These are phyloP conservation scores for Capromys pilorides DNA, from an alignment of 2,797 vertebrate genomes.

Conservation along the genomic window DNA sequence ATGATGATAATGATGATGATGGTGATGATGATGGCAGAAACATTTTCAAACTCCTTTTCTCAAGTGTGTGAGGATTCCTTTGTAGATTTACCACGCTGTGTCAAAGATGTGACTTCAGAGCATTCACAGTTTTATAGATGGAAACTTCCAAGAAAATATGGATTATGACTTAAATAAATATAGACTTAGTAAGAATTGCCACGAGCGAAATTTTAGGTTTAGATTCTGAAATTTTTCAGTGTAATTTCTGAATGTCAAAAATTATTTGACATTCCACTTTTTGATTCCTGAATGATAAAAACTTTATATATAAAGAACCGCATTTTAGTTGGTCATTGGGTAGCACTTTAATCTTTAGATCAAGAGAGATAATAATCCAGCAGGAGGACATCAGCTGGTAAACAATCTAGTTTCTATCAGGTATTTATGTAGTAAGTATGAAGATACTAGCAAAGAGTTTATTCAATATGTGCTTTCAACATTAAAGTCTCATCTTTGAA, in stretches of 20 bases:
- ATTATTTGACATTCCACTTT: neutral
- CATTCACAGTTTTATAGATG: conserved; percentile 56
- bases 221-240: neutral
- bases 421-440: conserved; percentile 33
- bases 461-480: neutral
- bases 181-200: neutral
- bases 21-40: neutral
- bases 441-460: conserved; percentile 22
- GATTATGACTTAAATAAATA: conserved; percentile 51
- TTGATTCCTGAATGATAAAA: neutral
- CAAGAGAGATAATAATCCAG: neutral
- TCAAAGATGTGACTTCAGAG: conserved; percentile 50
- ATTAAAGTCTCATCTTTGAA: neutral
- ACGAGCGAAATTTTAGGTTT: conserved; percentile 15
- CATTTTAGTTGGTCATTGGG: neutral
- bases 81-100: conserved; percentile 38
- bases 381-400: conserved; percentile 11
- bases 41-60: conserved; percentile 58
- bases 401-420: neutral
- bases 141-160: conserved; percentile 61
- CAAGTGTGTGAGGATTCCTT: conserved; percentile 3
- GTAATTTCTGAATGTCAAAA: conserved; percentile 9
- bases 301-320: neutral
- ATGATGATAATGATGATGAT: neutral
- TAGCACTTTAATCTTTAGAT: conserved; percentile 30